These are phyloP conservation scores for Tarsius wallacei DNA, from an alignment of 2,797 vertebrate genomes.

Conservation along the genomic window DNA sequence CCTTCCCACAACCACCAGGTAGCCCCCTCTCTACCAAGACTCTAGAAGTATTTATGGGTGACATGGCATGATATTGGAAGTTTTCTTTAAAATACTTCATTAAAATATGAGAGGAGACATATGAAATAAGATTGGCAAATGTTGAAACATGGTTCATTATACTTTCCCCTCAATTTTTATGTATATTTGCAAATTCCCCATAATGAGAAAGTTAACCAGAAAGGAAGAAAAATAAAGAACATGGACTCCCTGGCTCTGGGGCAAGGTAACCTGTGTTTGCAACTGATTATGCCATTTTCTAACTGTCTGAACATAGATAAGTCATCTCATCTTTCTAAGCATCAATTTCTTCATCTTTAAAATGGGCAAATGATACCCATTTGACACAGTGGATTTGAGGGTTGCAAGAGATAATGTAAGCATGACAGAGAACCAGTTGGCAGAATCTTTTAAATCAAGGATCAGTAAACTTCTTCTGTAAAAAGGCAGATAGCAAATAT, in stretches of 20 bases:
- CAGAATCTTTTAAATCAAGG: background rate
- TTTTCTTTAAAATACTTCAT: constrained; percentile 9
- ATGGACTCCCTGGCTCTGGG: background rate
- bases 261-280: background rate
- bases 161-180: background rate
- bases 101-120: background rate
- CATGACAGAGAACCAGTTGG: background rate
- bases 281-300: background rate
- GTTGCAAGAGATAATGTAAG: background rate
- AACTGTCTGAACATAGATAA: background rate
- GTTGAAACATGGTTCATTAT: background rate
- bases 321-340: background rate
- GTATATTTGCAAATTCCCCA: background rate
- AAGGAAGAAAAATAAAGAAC: background rate
- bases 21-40: background rate
- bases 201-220: background rate
- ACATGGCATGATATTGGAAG: background rate
- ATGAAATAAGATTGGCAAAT: background rate
- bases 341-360: constrained; percentile 16
- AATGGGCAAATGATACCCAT: background rate
- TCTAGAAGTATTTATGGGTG: background rate
- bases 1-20: background rate
- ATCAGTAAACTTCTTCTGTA: background rate
- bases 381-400: background rate
- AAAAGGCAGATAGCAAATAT: background rate